Conservation (phyloP, 2,888 invertebrate species). For the Lucinisca nassula region DNA sequence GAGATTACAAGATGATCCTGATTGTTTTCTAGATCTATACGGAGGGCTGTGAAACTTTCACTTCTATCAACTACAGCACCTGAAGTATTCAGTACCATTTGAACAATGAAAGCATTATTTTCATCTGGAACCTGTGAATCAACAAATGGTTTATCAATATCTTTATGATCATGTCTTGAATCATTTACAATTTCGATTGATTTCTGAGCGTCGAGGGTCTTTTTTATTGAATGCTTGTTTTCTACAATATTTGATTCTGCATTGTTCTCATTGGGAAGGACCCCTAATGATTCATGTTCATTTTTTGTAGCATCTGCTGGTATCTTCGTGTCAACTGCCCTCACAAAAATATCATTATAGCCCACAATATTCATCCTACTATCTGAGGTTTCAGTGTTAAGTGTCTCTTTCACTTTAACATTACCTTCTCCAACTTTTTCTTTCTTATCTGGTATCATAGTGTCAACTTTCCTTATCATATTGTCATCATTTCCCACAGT, state of each 20-base stretch:
- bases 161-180: no score
- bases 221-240: no score
- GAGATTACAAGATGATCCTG: no score
- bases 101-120: neutral
- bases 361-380: neutral
- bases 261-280: no score
- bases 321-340: neutral
- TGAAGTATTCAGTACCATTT: neutral
- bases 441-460: neutral
- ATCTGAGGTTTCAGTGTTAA: neutral
- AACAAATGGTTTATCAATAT: no score
- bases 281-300: no score
- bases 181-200: no score
- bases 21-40: neutral
- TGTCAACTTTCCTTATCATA: neutral
- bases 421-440: neutral
- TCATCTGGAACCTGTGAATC: no score
- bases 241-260: no score
- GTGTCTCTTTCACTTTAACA: neutral
- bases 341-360: neutral
- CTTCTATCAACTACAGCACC: neutral
- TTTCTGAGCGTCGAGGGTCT: no score
- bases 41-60: neutral
- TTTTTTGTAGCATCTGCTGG: no score
- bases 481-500: neutral